Evolutionary conservation across 2,888 invertebrate species (phyloP), one percentile per base, ranked within the genome.

Genomic region (Zonitis immaculata): DNA sequence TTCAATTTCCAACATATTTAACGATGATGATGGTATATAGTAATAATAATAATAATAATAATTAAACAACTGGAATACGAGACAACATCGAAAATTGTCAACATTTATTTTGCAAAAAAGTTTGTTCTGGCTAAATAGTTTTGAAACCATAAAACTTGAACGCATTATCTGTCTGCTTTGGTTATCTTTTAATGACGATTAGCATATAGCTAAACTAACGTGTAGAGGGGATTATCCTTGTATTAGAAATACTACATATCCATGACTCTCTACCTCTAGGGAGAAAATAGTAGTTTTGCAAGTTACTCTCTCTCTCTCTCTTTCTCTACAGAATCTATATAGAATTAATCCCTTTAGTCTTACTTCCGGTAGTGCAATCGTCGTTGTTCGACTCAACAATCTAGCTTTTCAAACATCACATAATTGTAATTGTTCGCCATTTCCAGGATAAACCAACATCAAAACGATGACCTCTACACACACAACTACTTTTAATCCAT

Each of bases 171-270:
- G 62, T 62, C 62, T 62, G 58, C 54, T 60, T 48, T 49, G 53
- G 62, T 62, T 62, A 62, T 62, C 62, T 62, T 54, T 16, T 32
- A 53, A 56, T 53, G 61, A 56, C 58, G 60, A 61, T 63, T 63
- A 63, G 61, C 61, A n/a, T n/a, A 60, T 59, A 49, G 56, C 57
- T 61, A 60, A 60, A 61, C 59, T 58, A 59, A 60, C 59, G 56
- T 53, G n/a, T n/a, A n/a, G n/a, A n/a, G 47, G 59, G 32, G 60
- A 60, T 60, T 63, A 61, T 54, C 58, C 60, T n/a, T n/a, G 52
- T 54, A 54, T 54, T 51, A 51, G 54, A 50, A 54, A 51, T 51
- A 45, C 51, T 51, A 54, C 54, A 51, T 47, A 48, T 45, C 50
- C 51, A 45, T 54, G 54, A 51, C 51, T 51, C 54, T 14, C 32